Conservation (phyloP, 2,888 invertebrate species). For the Sarcophaga rosellei region DNA sequence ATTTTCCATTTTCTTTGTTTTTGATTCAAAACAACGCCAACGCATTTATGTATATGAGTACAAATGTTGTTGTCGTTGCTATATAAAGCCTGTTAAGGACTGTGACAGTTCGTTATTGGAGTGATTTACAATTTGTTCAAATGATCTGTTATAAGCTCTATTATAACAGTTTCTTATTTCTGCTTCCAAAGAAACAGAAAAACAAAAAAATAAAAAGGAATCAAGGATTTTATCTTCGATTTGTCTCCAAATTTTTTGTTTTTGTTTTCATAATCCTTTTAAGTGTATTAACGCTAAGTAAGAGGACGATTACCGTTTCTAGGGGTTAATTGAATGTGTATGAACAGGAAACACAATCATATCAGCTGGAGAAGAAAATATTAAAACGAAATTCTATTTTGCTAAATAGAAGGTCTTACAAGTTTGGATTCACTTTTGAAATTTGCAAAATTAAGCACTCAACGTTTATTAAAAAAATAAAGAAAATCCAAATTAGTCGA, state of each 20-base stretch:
- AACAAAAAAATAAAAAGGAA: too few relatives aligned
- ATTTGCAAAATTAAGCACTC: too few relatives aligned
- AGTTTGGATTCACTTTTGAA: too few relatives aligned
- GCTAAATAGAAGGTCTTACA: too few relatives aligned
- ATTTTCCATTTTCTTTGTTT: slow-evolving; percentile 21
- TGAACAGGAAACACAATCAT: neutral
- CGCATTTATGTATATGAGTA: slow-evolving; percentile 1
- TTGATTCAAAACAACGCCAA: slow-evolving; percentile 24
- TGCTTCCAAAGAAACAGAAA: neutral
- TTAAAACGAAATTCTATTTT: too few relatives aligned
- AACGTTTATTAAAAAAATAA: too few relatives aligned
- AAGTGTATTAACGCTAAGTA: slow-evolving; percentile 47
- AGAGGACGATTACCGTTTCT: slow-evolving; percentile 31
- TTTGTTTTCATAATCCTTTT: slow-evolving; percentile 29
- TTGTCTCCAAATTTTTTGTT: neutral
- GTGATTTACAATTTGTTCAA: slow-evolving; percentile 64
- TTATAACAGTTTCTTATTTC: slow-evolving; percentile 13
- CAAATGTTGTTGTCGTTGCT: slow-evolving; percentile 15
- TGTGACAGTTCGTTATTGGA: slow-evolving; percentile 64
- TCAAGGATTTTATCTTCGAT: neutral
- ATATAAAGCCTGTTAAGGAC: slow-evolving; percentile 38
- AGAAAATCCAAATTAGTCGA: too few relatives aligned
- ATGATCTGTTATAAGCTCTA: slow-evolving; percentile 61
- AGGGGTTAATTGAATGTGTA: slow-evolving; percentile 21
- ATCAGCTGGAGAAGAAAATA: neutral